phyloP scores from a whole-genome alignment of 1,140 invertebrate genomes.

The Zaprionus africanus region DNA sequence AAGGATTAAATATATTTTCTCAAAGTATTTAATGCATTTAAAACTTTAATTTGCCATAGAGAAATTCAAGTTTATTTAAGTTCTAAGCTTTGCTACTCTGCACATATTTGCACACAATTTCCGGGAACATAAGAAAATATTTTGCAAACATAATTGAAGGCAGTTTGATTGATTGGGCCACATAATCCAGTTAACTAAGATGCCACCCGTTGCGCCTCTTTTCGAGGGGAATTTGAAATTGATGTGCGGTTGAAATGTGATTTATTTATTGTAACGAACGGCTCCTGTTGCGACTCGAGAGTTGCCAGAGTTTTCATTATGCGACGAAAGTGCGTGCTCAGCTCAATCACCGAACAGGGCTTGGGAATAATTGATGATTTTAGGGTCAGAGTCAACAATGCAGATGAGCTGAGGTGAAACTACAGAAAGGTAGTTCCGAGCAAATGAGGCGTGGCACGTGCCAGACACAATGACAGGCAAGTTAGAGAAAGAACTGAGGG shows the following conservation, averaged over 20 bases:
- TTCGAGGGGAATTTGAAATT: conserved; percentile 31
- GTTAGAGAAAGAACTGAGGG: neutral
- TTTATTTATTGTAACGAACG: conserved; percentile 27
- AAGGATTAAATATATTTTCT: neutral
- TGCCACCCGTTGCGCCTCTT: neutral
- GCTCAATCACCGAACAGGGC: conserved; percentile 28
- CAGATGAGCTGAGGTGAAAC: neutral
- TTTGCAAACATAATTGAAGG: conserved; percentile 31
- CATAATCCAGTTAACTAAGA: conserved; percentile 38
- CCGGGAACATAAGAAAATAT: conserved; percentile 21
- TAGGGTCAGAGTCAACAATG: conserved; percentile 26
- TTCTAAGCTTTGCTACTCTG: neutral
- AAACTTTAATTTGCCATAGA: neutral
- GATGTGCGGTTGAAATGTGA: conserved; percentile 42
- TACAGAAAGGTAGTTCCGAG: conserved; percentile 7
- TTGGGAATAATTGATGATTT: conserved; percentile 43
- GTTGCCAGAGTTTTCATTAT: conserved; percentile 33
- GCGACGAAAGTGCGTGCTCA: conserved; percentile 29
- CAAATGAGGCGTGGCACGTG: neutral
- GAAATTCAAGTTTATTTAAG: neutral
- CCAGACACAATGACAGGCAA: neutral
- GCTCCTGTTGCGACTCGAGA: neutral
- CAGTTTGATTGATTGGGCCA: conserved; percentile 44
- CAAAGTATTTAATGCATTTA: neutral
- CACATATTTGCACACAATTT: conserved; percentile 46